Evolutionary conservation across 2,113 vertebrate genomes (phyloP).

Genomic region (Brachypteracias leptosomus): DNA sequence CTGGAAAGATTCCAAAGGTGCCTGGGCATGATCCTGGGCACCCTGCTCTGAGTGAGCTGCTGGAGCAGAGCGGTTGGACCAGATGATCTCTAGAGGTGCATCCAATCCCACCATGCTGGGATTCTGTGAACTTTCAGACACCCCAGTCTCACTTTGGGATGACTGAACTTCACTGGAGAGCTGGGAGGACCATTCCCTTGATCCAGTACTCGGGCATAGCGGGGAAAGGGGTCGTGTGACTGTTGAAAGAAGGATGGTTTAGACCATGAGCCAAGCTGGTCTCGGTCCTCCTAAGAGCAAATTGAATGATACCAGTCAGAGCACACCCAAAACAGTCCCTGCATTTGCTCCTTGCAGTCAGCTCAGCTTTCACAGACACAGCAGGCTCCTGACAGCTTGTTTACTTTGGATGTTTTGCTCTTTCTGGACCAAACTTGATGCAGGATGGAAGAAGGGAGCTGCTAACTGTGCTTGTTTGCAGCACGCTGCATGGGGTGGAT

Average conservation of each 20-base stretch:
- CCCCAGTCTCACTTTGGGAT: accelerated
- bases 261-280: neutral
- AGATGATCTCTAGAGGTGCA: too few species aligned
- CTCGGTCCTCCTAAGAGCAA: neutral
- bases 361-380: neutral
- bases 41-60: too few species aligned
- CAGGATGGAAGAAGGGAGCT: neutral
- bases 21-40: too few species aligned
- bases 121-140: neutral
- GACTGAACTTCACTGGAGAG: accelerated
- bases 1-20: too few species aligned
- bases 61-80: too few species aligned
- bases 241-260: too few species aligned
- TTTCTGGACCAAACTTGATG: neutral
- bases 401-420: neutral
- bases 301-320: accelerated
- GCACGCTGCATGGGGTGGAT: accelerated
- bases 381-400: neutral
- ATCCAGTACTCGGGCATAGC: accelerated
- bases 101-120: too few species aligned
- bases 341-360: neutral
- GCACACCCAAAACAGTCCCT: neutral
- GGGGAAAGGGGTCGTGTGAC: accelerated
- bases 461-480: neutral
- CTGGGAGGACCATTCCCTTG: neutral